phyloP scores from a whole-genome alignment of 2,888 invertebrate species.

The Stegophylla sp. region DNA sequence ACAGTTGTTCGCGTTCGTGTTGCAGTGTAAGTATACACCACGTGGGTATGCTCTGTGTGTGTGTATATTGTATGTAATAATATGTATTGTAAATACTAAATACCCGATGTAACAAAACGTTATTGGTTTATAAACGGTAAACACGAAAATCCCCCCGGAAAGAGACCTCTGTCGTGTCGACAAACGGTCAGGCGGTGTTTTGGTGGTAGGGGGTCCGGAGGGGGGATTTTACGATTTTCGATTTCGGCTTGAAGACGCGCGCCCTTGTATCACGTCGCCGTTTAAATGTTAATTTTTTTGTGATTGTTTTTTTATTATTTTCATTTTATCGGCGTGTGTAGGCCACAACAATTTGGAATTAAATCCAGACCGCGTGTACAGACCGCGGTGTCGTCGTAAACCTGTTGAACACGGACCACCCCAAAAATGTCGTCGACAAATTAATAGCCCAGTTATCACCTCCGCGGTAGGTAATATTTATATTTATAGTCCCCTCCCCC shows the following conservation, averaged over 20 bases:
- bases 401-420: conserved; percentile 50
- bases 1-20: too few species aligned
- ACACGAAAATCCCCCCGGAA: neutral
- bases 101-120: neutral
- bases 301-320: neutral
- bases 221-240: conserved; percentile 15
- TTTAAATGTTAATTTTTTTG: neutral
- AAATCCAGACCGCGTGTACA: neutral
- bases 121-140: neutral
- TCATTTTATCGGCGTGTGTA: neutral
- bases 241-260: neutral
- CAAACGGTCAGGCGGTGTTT: neutral
- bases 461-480: conserved; percentile 28
- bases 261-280: neutral
- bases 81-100: neutral
- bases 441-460: conserved; percentile 51
- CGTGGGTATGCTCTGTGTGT: neutral
- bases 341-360: neutral
- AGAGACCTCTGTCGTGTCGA: neutral
- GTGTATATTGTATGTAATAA: neutral
- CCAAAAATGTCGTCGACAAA: conserved; percentile 35
- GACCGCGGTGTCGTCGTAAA: neutral
- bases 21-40: neutral
- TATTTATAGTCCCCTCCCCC: neutral
- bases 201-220: neutral